Base-by-base conservation (phyloP, 1,140 invertebrate genomes). In the Drosophila ananassae region DNA sequence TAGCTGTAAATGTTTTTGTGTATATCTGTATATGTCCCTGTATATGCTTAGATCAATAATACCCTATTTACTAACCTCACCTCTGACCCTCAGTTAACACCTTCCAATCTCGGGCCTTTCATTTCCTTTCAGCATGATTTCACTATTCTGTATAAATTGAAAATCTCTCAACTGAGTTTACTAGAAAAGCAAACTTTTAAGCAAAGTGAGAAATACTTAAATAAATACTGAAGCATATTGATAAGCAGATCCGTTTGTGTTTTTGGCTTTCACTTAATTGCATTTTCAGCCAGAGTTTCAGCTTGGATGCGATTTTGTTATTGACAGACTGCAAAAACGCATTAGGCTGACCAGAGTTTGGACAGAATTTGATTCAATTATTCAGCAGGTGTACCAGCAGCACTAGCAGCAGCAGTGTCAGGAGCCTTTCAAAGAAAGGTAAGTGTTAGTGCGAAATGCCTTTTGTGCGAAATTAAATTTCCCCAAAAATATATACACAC, bases 191-290 rank as follows among this genome's bases (percentile, higher is more conserved):
- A 57, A 52, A 74, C 62, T 75, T 47, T 55, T 68, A 76, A 64
- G 61, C 55, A 69, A 76, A 75, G 67, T 72, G 63, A 85, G 55
- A 67, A 85, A 78, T 85, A 85, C 83, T 82, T 85, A 87, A 85
- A 85, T 89, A 85, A 85, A 85, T 85, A 85, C 79, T 79, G 82
- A 85, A 72, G 52, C 41, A 82, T 79, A 76, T 82, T 87, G 61
- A 78, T 82, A 85, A 87, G 82, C 56, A 82, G 80, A 77, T 30
- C 37, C 28, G 13, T 44, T 12, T 39, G 63, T 61, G 47, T 67
- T 56, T 21, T 21, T 53, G 39, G 9, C 54, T 67, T 64, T 60
- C 34, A 56, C n/a, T 67, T 76, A 66, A 75, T 75, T 66, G 71
- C 53, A 66, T 54, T 69, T 56, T 21, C 66, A 68, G 63, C 8